Evolutionary conservation across 2,113 vertebrate genomes (phyloP), one percentile per base, ranked within the genome.

Genomic region (Melanostigma gelatinosum): DNA sequence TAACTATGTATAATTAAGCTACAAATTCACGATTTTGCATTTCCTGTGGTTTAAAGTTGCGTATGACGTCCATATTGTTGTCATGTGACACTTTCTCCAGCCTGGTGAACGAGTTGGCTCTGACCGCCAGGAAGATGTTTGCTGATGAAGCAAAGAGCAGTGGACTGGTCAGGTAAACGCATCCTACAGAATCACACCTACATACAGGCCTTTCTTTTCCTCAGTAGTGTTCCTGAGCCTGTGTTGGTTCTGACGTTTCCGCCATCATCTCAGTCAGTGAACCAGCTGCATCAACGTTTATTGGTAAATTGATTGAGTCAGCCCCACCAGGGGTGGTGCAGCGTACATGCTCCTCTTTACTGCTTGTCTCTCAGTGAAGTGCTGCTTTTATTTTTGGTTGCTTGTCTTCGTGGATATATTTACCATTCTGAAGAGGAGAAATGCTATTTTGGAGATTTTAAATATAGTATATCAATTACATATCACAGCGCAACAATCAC

Each of bases 31-130:
- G 4, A 55, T 24, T 20, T 52, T 11, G 22, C 9, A 8, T 27
- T 29, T 29, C 22, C 54, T 29, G 24, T 29, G 4, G 8, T n/a
- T 54, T 52, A 20, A 52, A 54, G 13, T 29, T 4, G 8, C 15
- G 27, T 9, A 0, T 48, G 42, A 2, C 16, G 2, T 46, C 13
- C 9, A 27, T 12, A 4, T 20, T 29, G 15, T 52, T 75, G n/a
- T 57, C 4, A 22, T 68, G 54, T 70, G 46, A 27, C 12, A 6
- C 32, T 58, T 58, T 64, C 52, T 88, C 3, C 81, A 98, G 97
- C 86, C 91, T 98, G 6, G 97, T 97, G 82, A 97, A 96, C 0
- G 97, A 98, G 20, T 83, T 98, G 89, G 95, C 94, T 77, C 94
- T 97, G 86, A 97, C 96, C 0, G 94, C 95, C 2, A 95, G 96